A percentile compares a stretch with the other conserved stretches of the same genome.
Evolutionary conservation across 1,140 invertebrate species (phyloP).

Genomic region (Bombus pyrosoma): DNA sequence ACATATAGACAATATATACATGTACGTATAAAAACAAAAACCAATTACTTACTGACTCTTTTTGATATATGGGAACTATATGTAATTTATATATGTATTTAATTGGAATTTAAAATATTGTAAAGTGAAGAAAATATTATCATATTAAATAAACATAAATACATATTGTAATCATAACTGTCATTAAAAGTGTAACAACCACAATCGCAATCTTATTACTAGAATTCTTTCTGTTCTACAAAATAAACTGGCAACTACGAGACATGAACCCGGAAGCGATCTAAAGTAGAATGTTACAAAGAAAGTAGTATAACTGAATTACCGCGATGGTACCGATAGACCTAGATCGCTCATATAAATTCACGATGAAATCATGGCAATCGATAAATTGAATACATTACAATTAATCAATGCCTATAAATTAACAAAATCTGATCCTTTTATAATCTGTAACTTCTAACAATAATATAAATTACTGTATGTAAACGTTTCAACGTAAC

Average conservation of each 20-base stretch:
- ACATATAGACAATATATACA: background rate
- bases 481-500: background rate
- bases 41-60: too few species aligned
- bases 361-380: background rate
- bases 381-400: background rate
- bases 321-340: slow-evolving; percentile 29
- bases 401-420: background rate
- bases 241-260: background rate
- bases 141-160: background rate
- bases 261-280: slow-evolving; percentile 10
- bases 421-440: background rate
- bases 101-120: background rate
- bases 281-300: slow-evolving; percentile 53
- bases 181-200: background rate
- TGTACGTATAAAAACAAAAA: background rate
- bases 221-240: too few species aligned
- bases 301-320: slow-evolving; percentile 57
- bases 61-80: background rate
- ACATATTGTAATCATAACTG: background rate
- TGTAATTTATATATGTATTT: background rate
- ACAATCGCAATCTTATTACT: background rate
- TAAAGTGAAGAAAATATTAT: background rate
- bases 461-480: background rate
- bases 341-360: slow-evolving; percentile 47
- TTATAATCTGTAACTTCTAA: background rate